These are phyloP conservation scores for Ypsolopha sequella DNA, from an alignment of 2,888 invertebrate genomes.

Conservation along the genomic window DNA sequence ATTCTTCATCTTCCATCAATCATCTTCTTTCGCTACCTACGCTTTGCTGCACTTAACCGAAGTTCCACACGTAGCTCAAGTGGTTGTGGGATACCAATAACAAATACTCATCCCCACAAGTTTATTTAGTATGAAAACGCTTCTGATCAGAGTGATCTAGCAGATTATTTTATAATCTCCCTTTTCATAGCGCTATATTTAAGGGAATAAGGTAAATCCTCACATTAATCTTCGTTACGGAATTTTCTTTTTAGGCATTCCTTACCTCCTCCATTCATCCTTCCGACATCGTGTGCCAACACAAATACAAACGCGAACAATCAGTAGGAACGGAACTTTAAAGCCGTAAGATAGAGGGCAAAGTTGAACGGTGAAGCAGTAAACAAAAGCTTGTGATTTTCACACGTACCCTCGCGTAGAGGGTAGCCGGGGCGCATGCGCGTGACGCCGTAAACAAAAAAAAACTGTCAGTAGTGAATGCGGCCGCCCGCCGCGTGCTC, in stretches of 20 bases:
- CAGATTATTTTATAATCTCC: no score
- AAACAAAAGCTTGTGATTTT: neutral
- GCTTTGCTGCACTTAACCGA: no score
- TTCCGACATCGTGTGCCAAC: neutral
- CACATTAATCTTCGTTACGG: neutral
- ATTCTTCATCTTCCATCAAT: no score
- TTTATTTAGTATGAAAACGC: no score
- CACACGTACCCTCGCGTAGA: conserved; percentile 4
- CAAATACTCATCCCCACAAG: no score
- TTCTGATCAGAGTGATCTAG: no score
- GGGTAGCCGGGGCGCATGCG: conserved; percentile 8
- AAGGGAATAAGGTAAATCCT: no score
- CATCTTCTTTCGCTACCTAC: no score
- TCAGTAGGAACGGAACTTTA: neutral
- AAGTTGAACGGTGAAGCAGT: neutral
- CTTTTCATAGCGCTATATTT: no score
- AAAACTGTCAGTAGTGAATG: neutral
- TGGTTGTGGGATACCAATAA: no score
- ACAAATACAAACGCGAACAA: neutral
- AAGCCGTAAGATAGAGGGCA: neutral
- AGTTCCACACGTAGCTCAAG: no score
- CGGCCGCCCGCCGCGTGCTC: conserved; percentile 10
- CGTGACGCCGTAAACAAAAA: conserved; percentile 4
- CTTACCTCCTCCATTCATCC: neutral
- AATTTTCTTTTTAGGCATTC: no score